Evolutionary conservation across 2,888 invertebrate genomes (phyloP), one percentile per base, ranked within the genome.

Genomic region (Idaea straminata): DNA sequence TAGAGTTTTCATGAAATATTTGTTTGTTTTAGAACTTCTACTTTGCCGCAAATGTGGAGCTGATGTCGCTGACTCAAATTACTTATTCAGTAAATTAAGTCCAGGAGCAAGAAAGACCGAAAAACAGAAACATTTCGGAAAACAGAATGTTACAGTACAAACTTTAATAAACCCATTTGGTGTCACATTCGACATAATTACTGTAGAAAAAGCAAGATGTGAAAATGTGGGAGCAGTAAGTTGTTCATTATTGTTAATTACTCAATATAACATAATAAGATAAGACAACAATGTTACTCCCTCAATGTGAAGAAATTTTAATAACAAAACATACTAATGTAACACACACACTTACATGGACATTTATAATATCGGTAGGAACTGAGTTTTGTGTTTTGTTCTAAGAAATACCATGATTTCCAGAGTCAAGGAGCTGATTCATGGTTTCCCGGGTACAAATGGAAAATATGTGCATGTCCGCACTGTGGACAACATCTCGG

Each of bases 391-490:
- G 10, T 47, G 47, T 13, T 13, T 47, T 4, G 2, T 47, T 47
- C 10, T 47, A 47, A 47, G 13, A 4, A 10, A 47, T 7, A 47
- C 5, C 34, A 16, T 59, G 34, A 25, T 6, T 64, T 64, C 59
- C 62, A 94, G 94, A 93, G 91, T 82, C 93, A 93, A 74, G 85
- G 89, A 66, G 93, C 94, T 60, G 93, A 94, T 77, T 94, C 94
- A 7, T 95, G 95, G 95, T 95, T 94, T 81, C 94, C 95, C n/a
- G 95, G 95, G 13, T 95, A 93, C 76, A 92, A 92, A 15, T 95
- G 95, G 95, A 92, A 93, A 62, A 89, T 94, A 64, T 94, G 95
- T 75, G 87, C 93, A 60, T 95, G 95, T 79, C 93, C 94, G 16
- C 92, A 93, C 64, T 95, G 95, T 82, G 93, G 93, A 5, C 87